Conservation (phyloP, 2,888 invertebrate species). For the Shargacucullia verbasci region DNA sequence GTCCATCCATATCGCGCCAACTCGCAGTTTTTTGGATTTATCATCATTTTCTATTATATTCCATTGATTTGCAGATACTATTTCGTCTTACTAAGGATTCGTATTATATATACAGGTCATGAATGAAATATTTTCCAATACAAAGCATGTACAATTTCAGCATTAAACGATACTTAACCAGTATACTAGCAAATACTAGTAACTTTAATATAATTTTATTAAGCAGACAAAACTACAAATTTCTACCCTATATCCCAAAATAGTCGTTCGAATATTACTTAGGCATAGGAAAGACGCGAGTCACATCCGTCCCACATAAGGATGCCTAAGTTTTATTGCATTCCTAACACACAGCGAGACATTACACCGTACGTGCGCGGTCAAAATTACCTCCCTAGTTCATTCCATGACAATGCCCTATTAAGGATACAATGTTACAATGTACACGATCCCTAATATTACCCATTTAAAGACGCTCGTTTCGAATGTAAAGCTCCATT, state of each 20-base stretch:
- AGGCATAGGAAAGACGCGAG: conserved; percentile 56
- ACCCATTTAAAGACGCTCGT: conserved; percentile 60
- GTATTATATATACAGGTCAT: no score
- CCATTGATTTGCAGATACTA: background rate
- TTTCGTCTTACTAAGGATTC: no score
- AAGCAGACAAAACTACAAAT: conserved; percentile 1
- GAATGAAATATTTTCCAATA: no score
- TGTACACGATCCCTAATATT: conserved; percentile 58
- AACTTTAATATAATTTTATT: background rate
- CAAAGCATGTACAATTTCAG: no score
- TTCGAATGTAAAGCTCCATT: conserved; percentile 58
- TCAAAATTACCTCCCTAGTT: conserved; percentile 73
- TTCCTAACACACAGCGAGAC: conserved; percentile 73
- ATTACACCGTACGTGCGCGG: conserved; percentile 73
- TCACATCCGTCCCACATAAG: conserved; percentile 69
- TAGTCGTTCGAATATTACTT: conserved; percentile 31
- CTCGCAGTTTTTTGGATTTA: conserved; percentile 10
- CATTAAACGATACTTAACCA: no score
- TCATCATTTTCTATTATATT: background rate
- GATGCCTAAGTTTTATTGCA: conserved; percentile 79
- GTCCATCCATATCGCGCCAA: conserved; percentile 13
- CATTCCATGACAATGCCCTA: conserved; percentile 77
- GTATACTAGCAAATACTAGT: background rate
- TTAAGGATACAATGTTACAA: conserved; percentile 75
- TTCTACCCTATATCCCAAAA: conserved; percentile 33